Evolutionary conservation across 2,888 invertebrate species (phyloP), one percentile per base, ranked within the genome.

Genomic region (Drosophila algonquin): DNA sequence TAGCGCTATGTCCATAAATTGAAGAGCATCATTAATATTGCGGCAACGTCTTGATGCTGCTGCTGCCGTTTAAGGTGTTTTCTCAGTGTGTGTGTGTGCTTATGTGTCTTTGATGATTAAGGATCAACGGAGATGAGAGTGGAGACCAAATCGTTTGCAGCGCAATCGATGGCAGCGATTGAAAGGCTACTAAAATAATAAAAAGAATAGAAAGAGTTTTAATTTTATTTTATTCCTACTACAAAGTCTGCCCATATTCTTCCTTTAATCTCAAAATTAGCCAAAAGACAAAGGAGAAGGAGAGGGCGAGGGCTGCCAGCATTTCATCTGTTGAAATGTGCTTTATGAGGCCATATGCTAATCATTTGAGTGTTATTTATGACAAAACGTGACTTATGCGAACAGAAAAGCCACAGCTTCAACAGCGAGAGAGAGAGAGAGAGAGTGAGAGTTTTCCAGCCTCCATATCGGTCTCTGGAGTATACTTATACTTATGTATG

Each of bases 331-430:
- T n/a, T 35, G 52, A 12, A 68, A 59, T 55, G 21, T 50, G 30
- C 6, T 60, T 60, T 72, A 57, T 53, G 35, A 32, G 44, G 14
- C 40, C 57, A 57, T 67, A 77, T 69, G 76, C 71, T 63, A 58
- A 61, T 76, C 58, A 75, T 67, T 64, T 62, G 51, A 56, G 51
- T 58, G 46, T 54, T 67, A 56, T 72, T 72, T 83, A 73, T 82
- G 71, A 53, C 60, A 45, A 81, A 83, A 83, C 89, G 84, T 86
- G 87, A 83, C 75, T 80, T 83, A 62, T 79, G 71, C 64, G 59
- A 67, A 73, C 40, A 68, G 68, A 61, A 44, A 44, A 35, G 9
- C 18, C 32, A 12, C 16, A 24, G 27, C 24, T 58, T 48, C 0
- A 27, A 45, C 51, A 16, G 30, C 18, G 35, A 40, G 10, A 35